Conservation (phyloP, 1,140 invertebrate genomes). For the Drosophila sp. region DNA sequence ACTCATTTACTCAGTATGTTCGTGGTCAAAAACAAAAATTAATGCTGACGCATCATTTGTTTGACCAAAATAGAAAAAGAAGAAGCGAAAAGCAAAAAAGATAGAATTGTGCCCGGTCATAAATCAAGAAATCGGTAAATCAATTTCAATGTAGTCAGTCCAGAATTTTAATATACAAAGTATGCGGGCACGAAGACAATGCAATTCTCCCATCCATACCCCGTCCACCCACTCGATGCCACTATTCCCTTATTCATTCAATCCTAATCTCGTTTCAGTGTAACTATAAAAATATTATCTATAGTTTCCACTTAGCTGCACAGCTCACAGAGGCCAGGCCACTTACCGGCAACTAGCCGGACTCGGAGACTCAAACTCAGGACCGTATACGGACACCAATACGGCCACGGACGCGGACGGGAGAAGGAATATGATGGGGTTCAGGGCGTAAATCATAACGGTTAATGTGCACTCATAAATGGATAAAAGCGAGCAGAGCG, state of each 20-base stretch:
- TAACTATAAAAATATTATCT: conserved; percentile 81
- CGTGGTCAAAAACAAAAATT: conserved; percentile 50
- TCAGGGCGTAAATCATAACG: conserved; percentile 72
- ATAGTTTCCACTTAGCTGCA: conserved; percentile 82
- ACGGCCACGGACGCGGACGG: conserved; percentile 3
- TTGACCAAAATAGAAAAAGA: conserved; percentile 45
- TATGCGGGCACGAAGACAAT: conserved; percentile 31
- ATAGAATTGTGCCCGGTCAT: conserved; percentile 65
- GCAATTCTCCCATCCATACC: neutral
- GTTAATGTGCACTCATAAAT: conserved; percentile 78
- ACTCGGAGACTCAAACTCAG: neutral
- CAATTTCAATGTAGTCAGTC: conserved; percentile 64
- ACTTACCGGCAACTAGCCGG: conserved; percentile 53
- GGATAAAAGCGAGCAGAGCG: conserved; percentile 53
- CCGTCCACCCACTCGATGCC: conserved; percentile 14
- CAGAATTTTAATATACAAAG: conserved; percentile 75
- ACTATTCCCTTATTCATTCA: conserved; percentile 26
- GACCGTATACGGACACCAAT: neutral
- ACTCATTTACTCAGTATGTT: neutral
- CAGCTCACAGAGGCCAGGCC: conserved; percentile 37
- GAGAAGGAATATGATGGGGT: neutral
- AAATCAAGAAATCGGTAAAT: conserved; percentile 73
- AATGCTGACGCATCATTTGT: conserved; percentile 73
- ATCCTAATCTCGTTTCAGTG: conserved; percentile 41
- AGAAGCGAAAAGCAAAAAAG: conserved; percentile 4